Base-by-base conservation (phyloP, 2,888 invertebrate species). In the Helicoverpa assulta region DNA sequence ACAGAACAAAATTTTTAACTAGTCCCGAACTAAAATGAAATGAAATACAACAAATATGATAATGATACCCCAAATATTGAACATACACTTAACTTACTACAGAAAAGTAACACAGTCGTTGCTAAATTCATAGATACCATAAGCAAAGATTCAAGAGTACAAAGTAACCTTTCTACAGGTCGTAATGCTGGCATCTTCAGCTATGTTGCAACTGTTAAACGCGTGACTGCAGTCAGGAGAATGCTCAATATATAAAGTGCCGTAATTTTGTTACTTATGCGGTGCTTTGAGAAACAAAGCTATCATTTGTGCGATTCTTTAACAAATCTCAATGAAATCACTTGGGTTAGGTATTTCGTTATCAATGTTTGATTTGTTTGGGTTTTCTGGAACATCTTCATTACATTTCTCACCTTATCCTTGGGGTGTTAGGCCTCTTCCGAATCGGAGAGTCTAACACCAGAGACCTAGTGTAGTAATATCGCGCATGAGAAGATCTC, bases 391-490 rank as follows among this genome's bases (percentile, higher is more conserved):
- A 0, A 4, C 14, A 47, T 47, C 16, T n/a, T 0, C 40, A 40
- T 40, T 12, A 40, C 40, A 47, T 5, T 16, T 54, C 87, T 91
- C 85, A 93, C 94, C 93, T 91, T 78, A 81, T 76, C 77, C 89
- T 85, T 7, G 87, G 76, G 26, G 83, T 75, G 29, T 77, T 78
- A 10, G 82, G 75, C 54, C 82, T 83, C 63, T 82, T 88, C 72
- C 76, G 88, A 8, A 77, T 73, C 3, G 91, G 87, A 21, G 87
- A 79, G 37, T 91, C 92, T 53, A 90, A 66, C 43, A 91, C 87
- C 73, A 92, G 75, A 5, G 94, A 93, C 61, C 92, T 88, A 6
- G 92, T 91, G 77, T 94, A 94, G 84, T 94, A 94, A 70, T 93
- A 91, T 55, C 90, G 90, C 60, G 91, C 91, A 74, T 93, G 94